A percentile compares a stretch with the other conserved stretches of the same genome.
phyloP scores from a whole-genome alignment of 2,888 invertebrate genomes.

The Pyralis farinalis region DNA sequence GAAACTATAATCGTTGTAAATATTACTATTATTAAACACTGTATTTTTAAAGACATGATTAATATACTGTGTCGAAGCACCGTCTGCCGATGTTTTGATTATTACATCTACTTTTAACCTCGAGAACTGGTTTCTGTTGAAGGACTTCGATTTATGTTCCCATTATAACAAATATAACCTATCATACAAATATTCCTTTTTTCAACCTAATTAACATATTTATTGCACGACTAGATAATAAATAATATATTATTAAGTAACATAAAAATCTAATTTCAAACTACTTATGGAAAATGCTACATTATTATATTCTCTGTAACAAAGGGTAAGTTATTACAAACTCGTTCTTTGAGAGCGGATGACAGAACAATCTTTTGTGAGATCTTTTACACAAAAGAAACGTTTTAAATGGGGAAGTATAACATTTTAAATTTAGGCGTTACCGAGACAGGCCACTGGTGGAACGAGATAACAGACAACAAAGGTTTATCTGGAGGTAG shows the following conservation, averaged over 20 bases:
- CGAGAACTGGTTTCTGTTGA: conserved; percentile 6
- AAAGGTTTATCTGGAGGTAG: conserved; percentile 65
- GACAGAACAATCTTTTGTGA: conserved; percentile 9
- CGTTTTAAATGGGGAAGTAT: conserved; percentile 23
- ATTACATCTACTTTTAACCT: conserved; percentile 1
- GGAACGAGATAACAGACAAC: conserved; percentile 54
- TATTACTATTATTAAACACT: background rate
- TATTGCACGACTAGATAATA: too few species aligned
- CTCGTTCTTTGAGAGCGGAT: conserved; percentile 8
- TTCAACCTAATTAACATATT: too few species aligned
- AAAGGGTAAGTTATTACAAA: conserved; percentile 3
- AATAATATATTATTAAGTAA: too few species aligned
- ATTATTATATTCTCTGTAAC: conserved; percentile 2
- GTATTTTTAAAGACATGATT: conserved; percentile 2
- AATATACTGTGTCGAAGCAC: background rate
- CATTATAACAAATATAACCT: too few species aligned
- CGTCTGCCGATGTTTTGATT: conserved; percentile 6
- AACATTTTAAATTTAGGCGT: conserved; percentile 43
- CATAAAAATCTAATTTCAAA: background rate
- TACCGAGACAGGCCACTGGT: conserved; percentile 35
- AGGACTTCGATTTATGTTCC: background rate
- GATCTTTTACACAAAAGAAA: conserved; percentile 8
- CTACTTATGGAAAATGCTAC: background rate
- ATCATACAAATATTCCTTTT: too few species aligned
- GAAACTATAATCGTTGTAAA: background rate